A percentile compares a stretch with the other conserved stretches of the same genome.
phyloP scores from a whole-genome alignment of 2,888 invertebrate genomes.

The Tiliacea aurago region DNA sequence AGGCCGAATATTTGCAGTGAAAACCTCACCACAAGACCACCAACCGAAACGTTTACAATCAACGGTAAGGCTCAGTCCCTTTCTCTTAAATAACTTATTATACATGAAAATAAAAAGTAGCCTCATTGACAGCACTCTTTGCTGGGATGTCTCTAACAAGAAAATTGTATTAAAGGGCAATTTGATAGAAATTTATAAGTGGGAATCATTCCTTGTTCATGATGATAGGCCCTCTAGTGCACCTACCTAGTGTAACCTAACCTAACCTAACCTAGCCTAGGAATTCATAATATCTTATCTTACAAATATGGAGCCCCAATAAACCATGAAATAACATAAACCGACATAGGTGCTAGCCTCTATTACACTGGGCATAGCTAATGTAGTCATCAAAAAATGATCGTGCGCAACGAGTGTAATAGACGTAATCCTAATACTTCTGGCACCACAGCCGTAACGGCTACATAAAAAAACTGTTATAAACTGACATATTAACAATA shows the following conservation, averaged over 20 bases:
- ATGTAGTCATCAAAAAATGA: slow-evolving; percentile 31
- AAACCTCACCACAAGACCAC: slow-evolving; percentile 37
- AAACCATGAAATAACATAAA: neutral
- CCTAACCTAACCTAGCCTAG: too few relatives aligned
- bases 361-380: neutral
- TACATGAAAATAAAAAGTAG: slow-evolving; percentile 29
- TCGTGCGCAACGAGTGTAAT: slow-evolving; percentile 26
- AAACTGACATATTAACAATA: slow-evolving; percentile 61
- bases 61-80: slow-evolving; percentile 40
- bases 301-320: neutral
- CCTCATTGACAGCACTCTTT: neutral
- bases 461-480: slow-evolving; percentile 50
- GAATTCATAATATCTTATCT: neutral
- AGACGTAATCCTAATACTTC: neutral
- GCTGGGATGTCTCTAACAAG: neutral
- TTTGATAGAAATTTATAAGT: too few relatives aligned
- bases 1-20: slow-evolving; percentile 42
- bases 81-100: slow-evolving; percentile 42
- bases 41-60: slow-evolving; percentile 36
- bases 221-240: neutral
- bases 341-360: neutral
- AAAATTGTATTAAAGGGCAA: neutral
- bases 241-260: too few relatives aligned
- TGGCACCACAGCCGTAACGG: slow-evolving; percentile 23
- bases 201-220: neutral